Conservation (phyloP, 1,140 invertebrate genomes). For the Drosophila miranda region DNA sequence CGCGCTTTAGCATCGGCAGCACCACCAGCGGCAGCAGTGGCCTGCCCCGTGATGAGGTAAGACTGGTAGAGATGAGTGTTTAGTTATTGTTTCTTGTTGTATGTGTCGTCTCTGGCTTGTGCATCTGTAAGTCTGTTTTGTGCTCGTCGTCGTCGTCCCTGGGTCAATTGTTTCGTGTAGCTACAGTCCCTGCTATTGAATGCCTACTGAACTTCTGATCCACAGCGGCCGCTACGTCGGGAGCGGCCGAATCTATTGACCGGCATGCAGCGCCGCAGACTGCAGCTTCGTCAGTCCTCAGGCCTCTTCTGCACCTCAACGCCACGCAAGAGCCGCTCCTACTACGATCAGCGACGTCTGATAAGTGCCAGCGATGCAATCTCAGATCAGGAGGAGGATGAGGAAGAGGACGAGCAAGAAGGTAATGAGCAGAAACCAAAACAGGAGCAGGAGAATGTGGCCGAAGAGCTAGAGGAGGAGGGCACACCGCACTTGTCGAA, state of each 20-base stretch:
- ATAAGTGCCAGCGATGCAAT: constrained; percentile 17
- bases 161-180: constrained; percentile 23
- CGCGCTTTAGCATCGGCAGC: constrained; percentile 72
- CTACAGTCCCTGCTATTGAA: neutral
- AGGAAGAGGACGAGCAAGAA: neutral
- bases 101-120: neutral
- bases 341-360: constrained; percentile 60
- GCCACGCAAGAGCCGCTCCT: constrained; percentile 62
- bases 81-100: neutral
- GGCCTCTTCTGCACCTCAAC: constrained; percentile 62
- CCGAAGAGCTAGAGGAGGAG: neutral
- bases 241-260: constrained; percentile 34
- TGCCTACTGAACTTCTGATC: constrained; percentile 13
- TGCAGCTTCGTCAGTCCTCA: constrained; percentile 20
- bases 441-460: neutral
- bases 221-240: constrained; percentile 31
- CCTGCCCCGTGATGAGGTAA: constrained; percentile 64
- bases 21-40: constrained; percentile 16
- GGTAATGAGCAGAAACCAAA: neutral
- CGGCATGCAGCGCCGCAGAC: constrained; percentile 41
- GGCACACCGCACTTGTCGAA: constrained; percentile 44
- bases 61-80: constrained; percentile 4
- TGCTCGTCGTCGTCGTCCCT: constrained; percentile 11
- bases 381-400: neutral
- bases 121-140: neutral